Evolutionary conservation across 2,113 vertebrate species (phyloP).

Genomic region (Hypocryptadius cinnamomeus): DNA sequence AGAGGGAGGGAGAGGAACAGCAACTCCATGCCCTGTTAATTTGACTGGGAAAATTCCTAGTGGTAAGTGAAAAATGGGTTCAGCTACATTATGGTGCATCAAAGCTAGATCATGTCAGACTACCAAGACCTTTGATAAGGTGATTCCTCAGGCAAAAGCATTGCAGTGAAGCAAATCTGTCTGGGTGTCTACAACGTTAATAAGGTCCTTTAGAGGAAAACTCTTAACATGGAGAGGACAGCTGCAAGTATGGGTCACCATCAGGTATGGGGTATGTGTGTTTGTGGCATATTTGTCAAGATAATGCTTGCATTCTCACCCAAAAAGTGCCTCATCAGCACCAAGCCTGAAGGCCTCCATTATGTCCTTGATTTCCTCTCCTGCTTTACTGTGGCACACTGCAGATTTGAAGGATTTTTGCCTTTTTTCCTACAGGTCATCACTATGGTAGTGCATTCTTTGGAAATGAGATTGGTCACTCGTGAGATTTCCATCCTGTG

Average conservation of each 20-base stretch:
- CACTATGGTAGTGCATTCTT: not conserved
- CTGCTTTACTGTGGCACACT: not conserved
- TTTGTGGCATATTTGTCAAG: not conserved
- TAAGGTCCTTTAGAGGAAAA: not conserved
- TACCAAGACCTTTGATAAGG: not conserved
- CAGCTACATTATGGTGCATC: not conserved
- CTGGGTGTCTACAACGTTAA: not conserved
- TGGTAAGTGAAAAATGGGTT: not conserved
- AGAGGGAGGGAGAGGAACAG: not conserved
- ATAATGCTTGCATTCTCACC: not conserved
- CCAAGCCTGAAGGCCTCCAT: not conserved
- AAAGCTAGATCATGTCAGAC: not conserved
- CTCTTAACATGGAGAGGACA: not conserved
- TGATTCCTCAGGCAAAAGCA: not conserved
- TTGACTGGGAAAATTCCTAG: not conserved
- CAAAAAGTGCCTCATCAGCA: not conserved
- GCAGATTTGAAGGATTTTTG: not conserved
- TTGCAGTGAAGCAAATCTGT: not conserved
- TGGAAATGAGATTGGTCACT: not conserved
- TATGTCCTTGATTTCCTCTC: not conserved
- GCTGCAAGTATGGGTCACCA: not conserved
- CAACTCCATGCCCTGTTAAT: not conserved
- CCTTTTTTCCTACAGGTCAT: not conserved
- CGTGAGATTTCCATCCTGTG: accelerated
- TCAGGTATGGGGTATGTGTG: not conserved